Evolutionary conservation across 2,113 vertebrate genomes (phyloP).

Genomic region (Heterotis niloticus): DNA sequence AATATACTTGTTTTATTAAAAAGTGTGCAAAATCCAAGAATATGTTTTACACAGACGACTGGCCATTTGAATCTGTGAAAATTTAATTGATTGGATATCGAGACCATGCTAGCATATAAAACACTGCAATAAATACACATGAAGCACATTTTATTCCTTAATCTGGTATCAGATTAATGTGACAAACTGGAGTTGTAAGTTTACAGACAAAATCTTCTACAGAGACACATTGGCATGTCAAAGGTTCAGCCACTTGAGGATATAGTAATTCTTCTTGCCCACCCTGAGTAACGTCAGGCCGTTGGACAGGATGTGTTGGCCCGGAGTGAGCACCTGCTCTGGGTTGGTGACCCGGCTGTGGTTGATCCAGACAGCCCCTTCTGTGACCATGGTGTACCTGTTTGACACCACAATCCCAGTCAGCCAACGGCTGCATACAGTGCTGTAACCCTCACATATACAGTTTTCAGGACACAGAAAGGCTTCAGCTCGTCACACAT

Average conservation of each 20-base stretch:
- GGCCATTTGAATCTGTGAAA: no score
- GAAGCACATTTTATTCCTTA: background rate
- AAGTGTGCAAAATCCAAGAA: no score
- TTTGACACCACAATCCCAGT: conserved; percentile 19
- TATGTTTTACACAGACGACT: no score
- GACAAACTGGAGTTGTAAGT: background rate
- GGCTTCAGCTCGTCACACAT: background rate
- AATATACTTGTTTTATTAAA: no score
- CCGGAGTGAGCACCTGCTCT: conserved; percentile 77
- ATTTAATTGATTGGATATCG: no score
- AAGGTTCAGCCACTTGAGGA: conserved; percentile 87
- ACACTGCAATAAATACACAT: no score
- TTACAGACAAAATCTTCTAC: background rate
- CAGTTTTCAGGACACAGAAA: background rate
- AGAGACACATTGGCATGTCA: conserved; percentile 41
- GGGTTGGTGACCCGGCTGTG: conserved; percentile 73
- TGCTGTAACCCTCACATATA: background rate
- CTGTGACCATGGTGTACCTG: conserved; percentile 82
- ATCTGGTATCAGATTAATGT: background rate
- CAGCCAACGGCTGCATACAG: background rate
- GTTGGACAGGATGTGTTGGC: conserved; percentile 85
- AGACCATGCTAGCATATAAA: no score
- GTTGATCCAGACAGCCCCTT: conserved; percentile 88
- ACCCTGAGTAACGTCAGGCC: conserved; percentile 84
- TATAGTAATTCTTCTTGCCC: conserved; percentile 89